Base-by-base conservation (phyloP, 2,797 vertebrate genomes). In the Phrynocephalus forsythii region DNA sequence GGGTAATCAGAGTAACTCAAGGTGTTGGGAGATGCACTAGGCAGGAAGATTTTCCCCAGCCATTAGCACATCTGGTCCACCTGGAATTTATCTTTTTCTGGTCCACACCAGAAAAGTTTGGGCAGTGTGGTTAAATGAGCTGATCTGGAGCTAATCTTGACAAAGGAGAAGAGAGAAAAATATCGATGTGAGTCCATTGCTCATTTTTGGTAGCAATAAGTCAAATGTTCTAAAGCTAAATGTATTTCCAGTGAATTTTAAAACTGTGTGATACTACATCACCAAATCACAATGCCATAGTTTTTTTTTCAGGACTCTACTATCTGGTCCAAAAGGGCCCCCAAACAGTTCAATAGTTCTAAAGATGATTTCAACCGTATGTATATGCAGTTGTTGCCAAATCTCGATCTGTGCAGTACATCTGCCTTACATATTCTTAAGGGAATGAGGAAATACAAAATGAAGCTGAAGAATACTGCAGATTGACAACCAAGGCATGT, bases 401-500 rank as follows among this genome's bases (percentile, higher is more conserved):
- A 63, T 33, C 67, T 44, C 20, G 5, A 33, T 88, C 48, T 84
- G 7, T 88, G 86, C 56, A n/a, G 1, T 75, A 73, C 80, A 66
- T 80, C 86, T 76, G 30, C 67, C 71, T 75, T 87, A 22, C 48
- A 10, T 24, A 60, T 68, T 91, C 56, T 76, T 48, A 52, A 15
- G 67, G 20, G 77, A 75, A 73, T n/a, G 82, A 86, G 88, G 13
- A 92, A 88, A 56, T 84, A 86, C 63, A 90, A 72, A 93, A 88
- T 83, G 83, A 95, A 92, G 85, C 73, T 63, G 56, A 81, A 30
- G 16, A 83, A 75, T 52, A 82, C 86, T 76, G 30, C 88, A 87
- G 63, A 86, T 87, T 91, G 91, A 89, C 44, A 90, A 87, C 83
- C 89, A 77, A 86, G 89, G 84, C 87, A 91, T 85, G 86, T 91